Evolutionary conservation across 2,888 invertebrate genomes (phyloP), one percentile per base, ranked within the genome.

Genomic region (Piscicola geometra): DNA sequence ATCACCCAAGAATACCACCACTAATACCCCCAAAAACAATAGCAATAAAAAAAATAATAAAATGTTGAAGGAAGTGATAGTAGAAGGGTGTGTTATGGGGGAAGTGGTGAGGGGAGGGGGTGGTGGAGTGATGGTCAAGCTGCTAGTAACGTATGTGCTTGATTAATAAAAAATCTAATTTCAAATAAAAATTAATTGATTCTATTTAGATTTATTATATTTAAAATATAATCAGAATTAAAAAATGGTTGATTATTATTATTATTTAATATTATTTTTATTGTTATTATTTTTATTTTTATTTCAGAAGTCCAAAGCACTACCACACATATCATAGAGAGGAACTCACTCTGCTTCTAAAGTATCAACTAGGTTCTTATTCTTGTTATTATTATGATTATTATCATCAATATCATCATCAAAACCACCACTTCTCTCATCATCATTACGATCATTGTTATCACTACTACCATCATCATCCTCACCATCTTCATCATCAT

Each of bases 31-130:
- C 41, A 9, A 41, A 9, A 41, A 41, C 15, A 41, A 41, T 41
- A 41, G 15, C 41, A 41, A 41, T 41, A 41, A 41, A 9, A 41
- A 41, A 9, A 36, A 36, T 36, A 41, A 25, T 32, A 41, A 69
- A 1, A 69, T 1, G 28, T 30, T 25, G 68, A 9, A 21, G 32
- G 30, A 9, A 30, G 32, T 32, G 30, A 3, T 35, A 18, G 68
- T 68, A 21, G 21, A 68, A 21, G 5, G 68, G 32, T 68, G n/a
- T 30, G 28, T 21, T 18, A 52, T 12, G 64, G 30, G 28, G 64
- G 64, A 64, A 9, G 30, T 0, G 97, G 97, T 85, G 97, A 97
- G 56, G 93, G 89, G 2, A 97, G 92, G 0, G 96, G 92, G 0
- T 92, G 90, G 0, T 97, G 97, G 2, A 85, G 85, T 77, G 85